Evolutionary conservation across 2,888 invertebrate genomes (phyloP).

Genomic region (Drosophila merina): DNA sequence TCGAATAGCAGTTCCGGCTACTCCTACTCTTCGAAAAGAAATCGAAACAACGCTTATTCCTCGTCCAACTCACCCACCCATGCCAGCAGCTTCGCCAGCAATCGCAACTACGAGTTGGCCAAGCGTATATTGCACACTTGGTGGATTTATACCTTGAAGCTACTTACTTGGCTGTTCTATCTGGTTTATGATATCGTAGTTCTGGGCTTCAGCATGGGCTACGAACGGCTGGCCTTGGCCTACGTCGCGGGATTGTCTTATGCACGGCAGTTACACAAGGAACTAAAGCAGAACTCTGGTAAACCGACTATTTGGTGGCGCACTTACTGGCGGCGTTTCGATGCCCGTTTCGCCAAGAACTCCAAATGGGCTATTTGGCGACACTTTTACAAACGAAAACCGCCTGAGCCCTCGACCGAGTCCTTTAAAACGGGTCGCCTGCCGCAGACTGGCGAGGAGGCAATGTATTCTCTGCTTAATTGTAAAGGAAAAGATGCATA

Average conservation of each 20-base stretch:
- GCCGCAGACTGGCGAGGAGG: constrained; percentile 96
- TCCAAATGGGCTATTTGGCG: constrained; percentile 84
- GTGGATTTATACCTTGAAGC: constrained; percentile 86
- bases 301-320: constrained; percentile 82
- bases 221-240: constrained; percentile 77
- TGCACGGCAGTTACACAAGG: constrained; percentile 78
- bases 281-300: constrained; percentile 82
- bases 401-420: constrained; percentile 80
- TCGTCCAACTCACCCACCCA: constrained; percentile 65
- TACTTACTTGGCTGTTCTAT: constrained; percentile 91
- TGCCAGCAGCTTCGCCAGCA: constrained; percentile 53
- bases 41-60: constrained; percentile 59
- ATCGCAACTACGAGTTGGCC: constrained; percentile 85
- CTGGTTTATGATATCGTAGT: constrained; percentile 91
- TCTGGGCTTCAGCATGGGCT: constrained; percentile 86
- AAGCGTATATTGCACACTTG: constrained; percentile 85
- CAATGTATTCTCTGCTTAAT: constrained; percentile 95
- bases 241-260: constrained; percentile 73
- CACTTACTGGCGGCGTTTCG: constrained; percentile 81
- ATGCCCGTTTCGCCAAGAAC: constrained; percentile 81
- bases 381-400: constrained; percentile 83
- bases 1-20: constrained; percentile 72
- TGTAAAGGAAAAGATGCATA: constrained; percentile 98
- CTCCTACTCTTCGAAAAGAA: constrained; percentile 79
- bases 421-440: constrained; percentile 85